Evolutionary conservation across 2,888 invertebrate species (phyloP), one percentile per base, ranked within the genome.

Genomic region (Hesperia comma): DNA sequence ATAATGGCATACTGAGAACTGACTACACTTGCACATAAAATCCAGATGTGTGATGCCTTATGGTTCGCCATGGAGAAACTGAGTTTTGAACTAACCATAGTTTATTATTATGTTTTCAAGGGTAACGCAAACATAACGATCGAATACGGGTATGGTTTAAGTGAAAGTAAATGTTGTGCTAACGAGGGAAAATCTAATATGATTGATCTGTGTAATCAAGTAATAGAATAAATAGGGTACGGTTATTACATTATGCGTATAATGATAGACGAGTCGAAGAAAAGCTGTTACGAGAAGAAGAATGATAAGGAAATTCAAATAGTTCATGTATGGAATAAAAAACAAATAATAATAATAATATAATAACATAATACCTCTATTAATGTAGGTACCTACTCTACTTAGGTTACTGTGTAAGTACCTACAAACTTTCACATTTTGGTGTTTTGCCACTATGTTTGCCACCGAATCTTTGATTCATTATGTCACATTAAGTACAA

Each of bases 151-250:
- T 61, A 66, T 55, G 46, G 60, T 55, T 60, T 57, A 21, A 69
- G 71, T 68, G 74, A 74, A 74, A 73, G 73, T 70, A 51, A 61
- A 56, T 17, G 53, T 51, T 58, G 56, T 63, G 57, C 43, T 62
- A 58, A 70, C 64, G 71, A 68, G 68, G 62, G 64, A 63, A 68
- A 71, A 72, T 73, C 70, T 61, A 71, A 74, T 69, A 67, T 72
- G 75, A 74, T 75, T 69, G 75, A 75, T 75, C 69, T 64, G 71
- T 66, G 70, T 72, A 72, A 74, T 74, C 74, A 71, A 70, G 69
- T 64, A 64, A 72, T 68, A 72, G 69, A 72, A 49, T 49, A 49
- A 17, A 49, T 49, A 49, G 19, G 7, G 49, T 74, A 71, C 69
- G 74, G 64, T 68, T 73, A 73, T 71, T 71, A 68, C 71, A 70